Evolutionary conservation across 2,888 invertebrate genomes (phyloP), one percentile per base, ranked within the genome.

Genomic region (Xestia c-nigrum): DNA sequence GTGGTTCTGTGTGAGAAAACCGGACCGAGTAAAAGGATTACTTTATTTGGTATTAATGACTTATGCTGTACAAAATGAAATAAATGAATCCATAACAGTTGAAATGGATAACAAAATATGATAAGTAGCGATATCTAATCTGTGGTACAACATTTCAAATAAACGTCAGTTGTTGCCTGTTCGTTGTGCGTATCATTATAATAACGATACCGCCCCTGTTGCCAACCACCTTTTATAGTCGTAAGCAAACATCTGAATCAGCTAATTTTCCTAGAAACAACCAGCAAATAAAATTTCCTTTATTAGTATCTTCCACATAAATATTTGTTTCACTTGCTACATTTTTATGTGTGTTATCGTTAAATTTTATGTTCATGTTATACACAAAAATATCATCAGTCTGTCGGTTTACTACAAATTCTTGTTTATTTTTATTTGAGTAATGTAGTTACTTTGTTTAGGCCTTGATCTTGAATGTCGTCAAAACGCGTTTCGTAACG

Each of bases 341-440:
- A 40, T 46, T 78, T 86, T 76, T 73, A 74, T 75, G 69, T 14
- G 24, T 19, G 21, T 73, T 38, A 65, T 71, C 84, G 76, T 84
- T 59, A 84, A 86, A 86, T 76, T 86, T 85, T 85, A 81, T 78
- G 68, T 52, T 76, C 66, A n/a, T 61, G 66, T 52, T 70, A 31
- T 66, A 80, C 57, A 74, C 66, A 65, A 80, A 80, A 78, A 85
- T 84, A 84, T 84, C 47, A 66, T 68, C 21, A 55, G 57, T 63
- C 7, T 50, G 64, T 67, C 59, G 24, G 50, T 40, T 80, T 65
- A 72, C 71, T 72, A 69, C 40, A 43, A 57, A 72, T 76, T 65
- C 21, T 64, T 76, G 74, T 68, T 72, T 73, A 83, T 73, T 72
- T 69, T 74, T 76, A 72, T 73, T 57, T 74, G 59, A 72, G 50